Evolutionary conservation across 2,113 vertebrate genomes (phyloP).

Genomic region (Oreochromis aureus): DNA sequence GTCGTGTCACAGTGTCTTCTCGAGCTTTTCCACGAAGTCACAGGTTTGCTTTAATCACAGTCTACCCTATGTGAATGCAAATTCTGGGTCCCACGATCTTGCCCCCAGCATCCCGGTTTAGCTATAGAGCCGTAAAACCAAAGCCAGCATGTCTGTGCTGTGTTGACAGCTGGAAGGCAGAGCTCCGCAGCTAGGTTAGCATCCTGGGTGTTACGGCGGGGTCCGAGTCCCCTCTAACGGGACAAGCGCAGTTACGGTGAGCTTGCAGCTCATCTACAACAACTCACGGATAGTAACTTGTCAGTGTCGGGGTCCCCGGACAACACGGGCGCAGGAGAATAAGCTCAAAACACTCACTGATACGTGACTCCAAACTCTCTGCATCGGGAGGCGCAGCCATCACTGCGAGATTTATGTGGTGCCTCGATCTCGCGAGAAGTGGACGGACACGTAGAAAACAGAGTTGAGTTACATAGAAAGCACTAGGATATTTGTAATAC

Average conservation of each 20-base stretch:
- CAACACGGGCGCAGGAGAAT: neutral
- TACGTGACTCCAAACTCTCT: constrained; percentile 89
- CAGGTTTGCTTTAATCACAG: neutral
- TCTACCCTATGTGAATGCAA: neutral
- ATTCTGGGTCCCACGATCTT: accelerated
- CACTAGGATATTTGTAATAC: neutral
- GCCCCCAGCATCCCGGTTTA: no score
- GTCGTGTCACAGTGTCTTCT: neutral
- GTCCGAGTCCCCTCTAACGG: neutral
- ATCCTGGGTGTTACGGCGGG: constrained; percentile 13
- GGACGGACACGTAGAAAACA: neutral
- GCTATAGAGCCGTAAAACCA: neutral
- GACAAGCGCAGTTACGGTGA: neutral
- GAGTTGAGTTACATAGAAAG: neutral
- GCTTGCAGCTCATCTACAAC: neutral
- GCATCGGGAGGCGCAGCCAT: constrained; percentile 86
- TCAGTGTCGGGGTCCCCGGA: accelerated
- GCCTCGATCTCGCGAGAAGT: constrained; percentile 36
- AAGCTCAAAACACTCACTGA: constrained; percentile 85
- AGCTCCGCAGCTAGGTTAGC: constrained; percentile 54
- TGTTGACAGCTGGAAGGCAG: constrained; percentile 54
- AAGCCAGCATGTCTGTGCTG: neutral
- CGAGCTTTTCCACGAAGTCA: constrained; percentile 5
- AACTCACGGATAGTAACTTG: accelerated
- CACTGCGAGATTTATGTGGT: constrained; percentile 67